A percentile compares a stretch with the other conserved stretches of the same genome.
phyloP scores from a whole-genome alignment of 2,113 vertebrate genomes.

The Strix aluco region DNA sequence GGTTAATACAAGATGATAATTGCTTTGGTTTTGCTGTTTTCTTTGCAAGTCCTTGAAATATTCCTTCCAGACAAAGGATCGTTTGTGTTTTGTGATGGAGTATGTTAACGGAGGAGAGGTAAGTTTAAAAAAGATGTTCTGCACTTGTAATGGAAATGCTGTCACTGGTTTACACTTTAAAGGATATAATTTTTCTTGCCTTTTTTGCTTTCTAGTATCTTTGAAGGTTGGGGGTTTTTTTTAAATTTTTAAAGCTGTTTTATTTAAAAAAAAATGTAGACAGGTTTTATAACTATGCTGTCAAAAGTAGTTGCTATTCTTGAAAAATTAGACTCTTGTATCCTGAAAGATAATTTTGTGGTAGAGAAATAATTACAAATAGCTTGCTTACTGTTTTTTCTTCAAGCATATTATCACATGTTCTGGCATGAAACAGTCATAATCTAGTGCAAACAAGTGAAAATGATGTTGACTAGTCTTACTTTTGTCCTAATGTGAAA shows the following conservation, averaged over 20 bases:
- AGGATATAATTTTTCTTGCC: background rate
- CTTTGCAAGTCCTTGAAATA: slow-evolving; percentile 95
- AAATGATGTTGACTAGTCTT: background rate
- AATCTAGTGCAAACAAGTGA: background rate
- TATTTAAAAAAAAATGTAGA: background rate
- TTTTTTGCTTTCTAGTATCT: background rate
- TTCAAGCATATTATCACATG: background rate
- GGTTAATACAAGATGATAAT: slow-evolving; percentile 32
- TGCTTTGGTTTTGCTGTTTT: slow-evolving; percentile 70
- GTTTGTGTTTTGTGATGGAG: slow-evolving; percentile 98
- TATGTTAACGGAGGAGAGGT: slow-evolving; percentile 98
- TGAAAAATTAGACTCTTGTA: background rate
- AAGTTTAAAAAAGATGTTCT: slow-evolving; percentile 52
- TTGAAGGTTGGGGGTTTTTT: background rate
- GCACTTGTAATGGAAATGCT: background rate
- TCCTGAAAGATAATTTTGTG: background rate
- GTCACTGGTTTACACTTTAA: background rate
- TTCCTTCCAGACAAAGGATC: slow-evolving; percentile 98
- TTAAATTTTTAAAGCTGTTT: background rate
- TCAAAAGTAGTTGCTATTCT: background rate
- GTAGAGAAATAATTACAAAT: background rate
- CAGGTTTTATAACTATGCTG: background rate
- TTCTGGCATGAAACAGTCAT: background rate
- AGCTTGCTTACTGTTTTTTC: background rate
- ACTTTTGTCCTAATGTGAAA: background rate